Evolutionary conservation across 2,888 invertebrate genomes (phyloP).

Genomic region (Lypha dubia): DNA sequence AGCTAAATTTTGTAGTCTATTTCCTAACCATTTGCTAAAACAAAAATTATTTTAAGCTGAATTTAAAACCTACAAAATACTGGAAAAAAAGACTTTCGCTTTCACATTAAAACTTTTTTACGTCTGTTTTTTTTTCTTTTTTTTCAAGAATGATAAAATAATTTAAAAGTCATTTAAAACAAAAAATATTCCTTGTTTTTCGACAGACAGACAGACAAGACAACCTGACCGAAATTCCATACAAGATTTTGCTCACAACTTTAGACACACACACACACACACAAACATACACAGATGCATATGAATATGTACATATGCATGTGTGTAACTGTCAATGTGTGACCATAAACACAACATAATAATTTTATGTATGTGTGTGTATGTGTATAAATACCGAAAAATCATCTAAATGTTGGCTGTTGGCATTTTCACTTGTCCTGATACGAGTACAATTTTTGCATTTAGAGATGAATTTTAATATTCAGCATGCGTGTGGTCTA

Average conservation of each 20-base stretch:
- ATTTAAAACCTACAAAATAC: neutral
- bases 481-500: slow-evolving; percentile 80
- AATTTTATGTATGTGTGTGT: neutral
- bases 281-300: neutral
- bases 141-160: neutral
- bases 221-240: slow-evolving; percentile 78
- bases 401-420: slow-evolving; percentile 33
- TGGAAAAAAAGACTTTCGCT: neutral
- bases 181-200: neutral
- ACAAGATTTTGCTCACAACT: slow-evolving; percentile 65
- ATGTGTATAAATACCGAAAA: slow-evolving; percentile 58
- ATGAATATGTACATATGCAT: neutral
- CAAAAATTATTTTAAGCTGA: neutral
- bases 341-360: slow-evolving; percentile 16
- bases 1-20: too few relatives aligned
- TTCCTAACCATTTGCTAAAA: too few relatives aligned
- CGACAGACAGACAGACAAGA: slow-evolving; percentile 74
- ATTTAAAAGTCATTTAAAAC: neutral
- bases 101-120: neutral
- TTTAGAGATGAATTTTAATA: slow-evolving; percentile 81
- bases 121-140: neutral
- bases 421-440: slow-evolving; percentile 3
- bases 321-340: neutral
- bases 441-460: slow-evolving; percentile 75
- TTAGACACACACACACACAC: neutral